Conservation (phyloP, 2,113 vertebrate genomes). For the Tetrao urogallus region DNA sequence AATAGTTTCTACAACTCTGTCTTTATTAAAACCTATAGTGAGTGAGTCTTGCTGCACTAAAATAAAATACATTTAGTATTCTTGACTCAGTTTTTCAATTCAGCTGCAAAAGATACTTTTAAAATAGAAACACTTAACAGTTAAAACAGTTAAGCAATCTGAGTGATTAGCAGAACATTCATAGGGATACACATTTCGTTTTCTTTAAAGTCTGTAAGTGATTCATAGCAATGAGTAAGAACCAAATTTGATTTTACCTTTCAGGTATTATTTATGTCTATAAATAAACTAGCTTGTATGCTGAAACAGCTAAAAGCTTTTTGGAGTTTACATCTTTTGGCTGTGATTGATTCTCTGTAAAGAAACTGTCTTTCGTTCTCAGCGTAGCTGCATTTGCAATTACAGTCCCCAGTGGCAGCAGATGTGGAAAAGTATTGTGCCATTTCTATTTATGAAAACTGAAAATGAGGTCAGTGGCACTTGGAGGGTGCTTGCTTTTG, state of each 20-base stretch:
- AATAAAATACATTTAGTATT: neutral
- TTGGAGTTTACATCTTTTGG: neutral
- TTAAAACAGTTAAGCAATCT: neutral
- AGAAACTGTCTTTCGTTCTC: neutral
- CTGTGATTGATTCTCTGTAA: neutral
- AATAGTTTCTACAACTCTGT: neutral
- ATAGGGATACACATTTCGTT: neutral
- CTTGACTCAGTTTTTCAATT: neutral
- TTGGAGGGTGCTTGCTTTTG: neutral
- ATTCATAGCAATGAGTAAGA: conserved; percentile 16
- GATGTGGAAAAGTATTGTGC: conserved; percentile 14
- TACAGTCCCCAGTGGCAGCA: neutral
- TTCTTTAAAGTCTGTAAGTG: neutral
- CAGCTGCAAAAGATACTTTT: neutral
- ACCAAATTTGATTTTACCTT: neutral
- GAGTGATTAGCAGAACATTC: neutral
- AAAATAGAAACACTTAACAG: conserved; percentile 13
- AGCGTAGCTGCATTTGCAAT: neutral
- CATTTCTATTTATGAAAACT: conserved; percentile 29
- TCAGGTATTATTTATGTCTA: neutral
- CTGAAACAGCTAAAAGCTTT: conserved; percentile 13
- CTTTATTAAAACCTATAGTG: neutral
- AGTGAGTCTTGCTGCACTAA: neutral
- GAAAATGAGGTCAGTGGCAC: neutral
- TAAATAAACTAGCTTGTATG: neutral